Evolutionary conservation across 2,797 vertebrate species (phyloP).

Genomic region (Pteropus rufus): DNA sequence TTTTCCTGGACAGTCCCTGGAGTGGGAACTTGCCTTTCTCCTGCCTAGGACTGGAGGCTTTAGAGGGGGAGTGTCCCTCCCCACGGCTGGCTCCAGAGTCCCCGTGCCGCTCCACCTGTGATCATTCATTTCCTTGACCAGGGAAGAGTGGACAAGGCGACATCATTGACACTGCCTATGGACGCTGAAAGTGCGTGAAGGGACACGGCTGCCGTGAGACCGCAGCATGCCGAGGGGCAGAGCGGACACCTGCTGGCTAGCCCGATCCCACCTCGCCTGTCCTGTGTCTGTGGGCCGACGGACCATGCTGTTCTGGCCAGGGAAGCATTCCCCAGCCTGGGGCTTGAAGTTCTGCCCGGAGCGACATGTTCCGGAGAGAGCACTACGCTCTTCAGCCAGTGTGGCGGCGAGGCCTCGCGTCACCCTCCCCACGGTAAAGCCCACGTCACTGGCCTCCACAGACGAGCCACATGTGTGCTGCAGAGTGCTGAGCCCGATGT

Average conservation of each 20-base stretch:
- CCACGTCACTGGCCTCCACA: background rate
- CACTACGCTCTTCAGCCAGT: background rate
- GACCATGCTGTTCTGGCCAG: background rate
- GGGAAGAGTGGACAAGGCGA: background rate
- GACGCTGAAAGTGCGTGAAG: background rate
- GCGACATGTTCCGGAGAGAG: background rate
- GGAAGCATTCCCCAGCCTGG: background rate
- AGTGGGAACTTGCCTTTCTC: background rate
- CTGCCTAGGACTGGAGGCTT: background rate
- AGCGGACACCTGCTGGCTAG: background rate
- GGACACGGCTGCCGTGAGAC: background rate
- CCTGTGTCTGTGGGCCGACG: background rate
- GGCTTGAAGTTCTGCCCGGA: background rate
- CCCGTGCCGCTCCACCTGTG: background rate
- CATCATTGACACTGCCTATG: accelerated
- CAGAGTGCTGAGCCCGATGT: accelerated
- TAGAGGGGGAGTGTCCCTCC: too few species aligned
- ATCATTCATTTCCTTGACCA: background rate
- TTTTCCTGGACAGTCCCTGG: background rate
- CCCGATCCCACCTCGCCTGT: background rate
- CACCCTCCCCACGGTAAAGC: background rate
- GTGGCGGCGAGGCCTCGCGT: background rate
- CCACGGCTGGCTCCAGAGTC: background rate
- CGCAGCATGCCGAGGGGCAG: background rate
- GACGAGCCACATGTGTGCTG: background rate